Evolutionary conservation across 2,888 invertebrate genomes (phyloP).

Genomic region (Watsonalla cultraria): DNA sequence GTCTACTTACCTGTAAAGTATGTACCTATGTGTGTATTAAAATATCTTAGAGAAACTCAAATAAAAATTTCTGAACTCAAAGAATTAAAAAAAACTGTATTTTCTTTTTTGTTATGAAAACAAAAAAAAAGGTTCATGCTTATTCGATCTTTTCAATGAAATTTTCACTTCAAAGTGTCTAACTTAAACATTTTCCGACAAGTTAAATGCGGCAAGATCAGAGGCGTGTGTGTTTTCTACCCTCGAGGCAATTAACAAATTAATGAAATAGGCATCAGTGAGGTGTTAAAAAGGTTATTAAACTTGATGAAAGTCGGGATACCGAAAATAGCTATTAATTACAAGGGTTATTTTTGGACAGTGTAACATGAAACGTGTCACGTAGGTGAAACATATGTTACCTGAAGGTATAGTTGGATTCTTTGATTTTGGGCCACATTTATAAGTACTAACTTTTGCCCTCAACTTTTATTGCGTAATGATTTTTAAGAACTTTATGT

Average conservation of each 20-base stretch:
- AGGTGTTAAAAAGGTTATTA: background rate
- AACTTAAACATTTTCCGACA: background rate
- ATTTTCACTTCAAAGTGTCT: background rate
- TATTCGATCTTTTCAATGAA: background rate
- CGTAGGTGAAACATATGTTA: too few species aligned
- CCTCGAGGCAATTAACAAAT: background rate
- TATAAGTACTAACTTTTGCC: too few species aligned
- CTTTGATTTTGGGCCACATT: too few species aligned
- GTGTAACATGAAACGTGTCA: too few species aligned
- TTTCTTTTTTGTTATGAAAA: background rate
- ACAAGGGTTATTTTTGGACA: background rate
- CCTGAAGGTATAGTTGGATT: too few species aligned
- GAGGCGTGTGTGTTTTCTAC: background rate
- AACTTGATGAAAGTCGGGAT: background rate
- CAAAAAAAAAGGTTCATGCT: background rate
- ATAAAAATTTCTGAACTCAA: too few species aligned
- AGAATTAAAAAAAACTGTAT: too few species aligned
- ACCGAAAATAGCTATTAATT: background rate
- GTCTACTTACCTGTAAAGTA: too few species aligned
- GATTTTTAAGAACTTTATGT: too few species aligned
- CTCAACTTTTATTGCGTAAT: too few species aligned
- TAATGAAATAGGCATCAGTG: background rate
- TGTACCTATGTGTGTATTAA: too few species aligned
- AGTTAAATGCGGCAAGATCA: background rate
- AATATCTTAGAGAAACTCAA: too few species aligned